These are phyloP conservation scores for Archocentrus centrarchus DNA, from an alignment of 2,113 vertebrate species.

Conservation along the genomic window DNA sequence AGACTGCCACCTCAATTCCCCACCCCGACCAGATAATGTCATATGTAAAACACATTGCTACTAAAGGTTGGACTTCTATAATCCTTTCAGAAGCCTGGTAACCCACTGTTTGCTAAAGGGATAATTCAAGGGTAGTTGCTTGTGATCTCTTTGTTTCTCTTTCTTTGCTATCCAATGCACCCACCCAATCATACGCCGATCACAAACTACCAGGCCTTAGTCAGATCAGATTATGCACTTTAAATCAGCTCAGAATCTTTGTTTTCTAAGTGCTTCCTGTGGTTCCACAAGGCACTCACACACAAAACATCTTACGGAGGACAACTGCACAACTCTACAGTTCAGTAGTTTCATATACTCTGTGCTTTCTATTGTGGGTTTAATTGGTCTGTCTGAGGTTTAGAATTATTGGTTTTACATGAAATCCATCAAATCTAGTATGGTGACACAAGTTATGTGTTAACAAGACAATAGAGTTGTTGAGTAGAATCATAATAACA, in stretches of 20 bases:
- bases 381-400: not conserved
- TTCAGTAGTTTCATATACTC: not conserved
- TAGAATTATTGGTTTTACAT: not conserved
- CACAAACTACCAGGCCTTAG: slow-evolving; percentile 6
- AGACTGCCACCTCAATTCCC: not conserved
- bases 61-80: slow-evolving; percentile 5
- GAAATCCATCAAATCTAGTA: not conserved
- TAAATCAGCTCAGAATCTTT: slow-evolving; percentile 26
- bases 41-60: not conserved
- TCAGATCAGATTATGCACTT: slow-evolving; percentile 23
- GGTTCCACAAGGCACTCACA: not conserved
- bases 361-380: not conserved
- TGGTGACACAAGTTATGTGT: not conserved
- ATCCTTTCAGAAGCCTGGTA: slow-evolving; percentile 25
- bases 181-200: not conserved
- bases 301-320: not conserved
- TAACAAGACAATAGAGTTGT: not conserved
- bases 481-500: slow-evolving; percentile 7
- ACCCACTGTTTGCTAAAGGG: slow-evolving; percentile 11
- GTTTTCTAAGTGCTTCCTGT: not conserved
- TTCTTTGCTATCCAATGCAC: not conserved
- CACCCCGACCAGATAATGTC: not conserved
- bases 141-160: slow-evolving; percentile 6
- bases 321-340: not conserved
- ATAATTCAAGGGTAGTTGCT: slow-evolving; percentile 19